Conservation (phyloP, 2,113 vertebrate genomes). For the Acrocephalus kingi region DNA sequence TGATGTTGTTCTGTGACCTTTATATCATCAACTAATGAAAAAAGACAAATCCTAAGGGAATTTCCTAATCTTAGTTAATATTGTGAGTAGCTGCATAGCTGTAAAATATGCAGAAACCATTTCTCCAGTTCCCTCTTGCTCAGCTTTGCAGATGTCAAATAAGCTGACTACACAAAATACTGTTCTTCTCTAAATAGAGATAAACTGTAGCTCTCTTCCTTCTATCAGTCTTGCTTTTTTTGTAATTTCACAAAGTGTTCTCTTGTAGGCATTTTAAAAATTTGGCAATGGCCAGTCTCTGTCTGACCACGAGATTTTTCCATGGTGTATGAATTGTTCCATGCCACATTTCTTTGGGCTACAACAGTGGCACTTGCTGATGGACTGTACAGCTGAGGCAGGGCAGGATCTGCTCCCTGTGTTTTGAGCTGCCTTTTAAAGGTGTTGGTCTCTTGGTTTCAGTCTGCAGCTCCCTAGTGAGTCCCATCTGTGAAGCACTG, state of each 20-base stretch:
- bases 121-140: neutral
- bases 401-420: neutral
- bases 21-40: neutral
- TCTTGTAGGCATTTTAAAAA: neutral
- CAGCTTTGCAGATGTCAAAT: neutral
- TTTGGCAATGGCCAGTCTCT: neutral
- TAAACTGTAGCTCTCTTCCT: neutral
- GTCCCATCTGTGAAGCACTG: neutral
- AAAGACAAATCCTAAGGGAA: neutral
- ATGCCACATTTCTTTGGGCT: neutral
- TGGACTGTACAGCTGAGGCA: neutral
- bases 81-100: neutral
- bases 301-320: neutral
- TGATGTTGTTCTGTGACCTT: neutral
- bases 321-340: neutral
- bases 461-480: neutral
- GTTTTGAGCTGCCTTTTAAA: neutral
- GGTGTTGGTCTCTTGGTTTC: neutral
- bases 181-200: neutral
- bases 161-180: neutral
- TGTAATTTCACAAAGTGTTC: neutral
- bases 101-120: neutral
- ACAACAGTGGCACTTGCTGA: neutral
- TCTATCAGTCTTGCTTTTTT: neutral
- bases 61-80: neutral